A percentile compares a stretch with the other conserved stretches of the same genome.
These are phyloP conservation scores for Larimichthys polyactis DNA, from an alignment of 2,113 vertebrate species.

Conservation along the genomic window DNA sequence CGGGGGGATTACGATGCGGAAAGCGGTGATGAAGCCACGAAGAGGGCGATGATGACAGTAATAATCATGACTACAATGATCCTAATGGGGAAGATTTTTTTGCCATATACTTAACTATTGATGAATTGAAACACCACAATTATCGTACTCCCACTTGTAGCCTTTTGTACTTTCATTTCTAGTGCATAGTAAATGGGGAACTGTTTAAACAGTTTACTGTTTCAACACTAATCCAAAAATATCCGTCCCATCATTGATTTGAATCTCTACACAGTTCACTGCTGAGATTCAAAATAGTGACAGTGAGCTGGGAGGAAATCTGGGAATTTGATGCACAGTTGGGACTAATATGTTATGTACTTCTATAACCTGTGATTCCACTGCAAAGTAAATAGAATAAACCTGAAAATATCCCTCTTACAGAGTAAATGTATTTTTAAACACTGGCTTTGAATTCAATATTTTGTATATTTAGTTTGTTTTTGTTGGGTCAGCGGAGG, in stretches of 20 bases:
- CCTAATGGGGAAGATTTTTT: background rate
- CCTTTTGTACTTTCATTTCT: background rate
- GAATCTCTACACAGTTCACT: background rate
- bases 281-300: background rate
- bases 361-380: background rate
- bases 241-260: background rate
- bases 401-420: background rate
- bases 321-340: background rate
- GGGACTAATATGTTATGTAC: background rate
- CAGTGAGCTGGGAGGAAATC: conserved; percentile 2
- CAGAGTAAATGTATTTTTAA: background rate
- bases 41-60: background rate
- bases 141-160: background rate
- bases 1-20: background rate
- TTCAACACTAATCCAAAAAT: conserved; percentile 9
- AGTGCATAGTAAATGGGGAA: background rate
- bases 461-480: background rate
- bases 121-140: background rate
- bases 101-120: background rate
- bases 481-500: background rate
- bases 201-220: background rate
- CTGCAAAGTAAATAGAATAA: background rate
- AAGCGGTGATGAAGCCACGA: background rate
- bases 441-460: background rate
- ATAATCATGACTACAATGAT: background rate